Evolutionary conservation across 1,140 invertebrate genomes (phyloP).

Genomic region (Antheraea mylitta): DNA sequence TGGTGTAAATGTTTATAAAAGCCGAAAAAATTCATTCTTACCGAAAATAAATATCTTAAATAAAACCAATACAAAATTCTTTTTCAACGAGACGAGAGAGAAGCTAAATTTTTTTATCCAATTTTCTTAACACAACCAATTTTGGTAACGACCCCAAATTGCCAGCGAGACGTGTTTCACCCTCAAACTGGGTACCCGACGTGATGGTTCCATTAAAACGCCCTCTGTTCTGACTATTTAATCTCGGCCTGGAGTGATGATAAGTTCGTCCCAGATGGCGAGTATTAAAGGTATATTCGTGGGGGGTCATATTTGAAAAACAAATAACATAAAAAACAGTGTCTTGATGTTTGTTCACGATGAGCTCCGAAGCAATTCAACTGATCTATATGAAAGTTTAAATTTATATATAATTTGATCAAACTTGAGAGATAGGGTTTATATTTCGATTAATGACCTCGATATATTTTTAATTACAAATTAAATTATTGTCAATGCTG

Average conservation of each 20-base stretch:
- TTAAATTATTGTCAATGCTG: too few relatives aligned
- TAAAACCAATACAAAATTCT: background rate
- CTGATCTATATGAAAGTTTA: too few relatives aligned
- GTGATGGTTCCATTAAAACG: background rate
- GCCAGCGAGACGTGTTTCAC: background rate
- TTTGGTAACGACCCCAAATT: slow-evolving; percentile 2
- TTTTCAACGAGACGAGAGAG: background rate
- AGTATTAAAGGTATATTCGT: background rate
- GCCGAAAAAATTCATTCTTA: too few relatives aligned
- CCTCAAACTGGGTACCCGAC: background rate
- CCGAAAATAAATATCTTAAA: too few relatives aligned
- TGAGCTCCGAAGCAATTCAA: too few relatives aligned
- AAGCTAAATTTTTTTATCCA: background rate
- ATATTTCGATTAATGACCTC: too few relatives aligned
- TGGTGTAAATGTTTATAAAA: too few relatives aligned
- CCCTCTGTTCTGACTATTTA: background rate
- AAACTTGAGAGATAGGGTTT: too few relatives aligned
- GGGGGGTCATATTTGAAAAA: background rate
- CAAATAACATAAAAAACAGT: too few relatives aligned
- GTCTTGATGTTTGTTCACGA: too few relatives aligned
- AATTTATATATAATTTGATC: too few relatives aligned
- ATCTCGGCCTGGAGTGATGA: background rate
- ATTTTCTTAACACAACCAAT: background rate
- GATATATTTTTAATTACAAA: too few relatives aligned
- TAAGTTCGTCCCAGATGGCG: background rate